phyloP scores from a whole-genome alignment of 2,113 vertebrate species.

The Solenodon paradoxus region DNA sequence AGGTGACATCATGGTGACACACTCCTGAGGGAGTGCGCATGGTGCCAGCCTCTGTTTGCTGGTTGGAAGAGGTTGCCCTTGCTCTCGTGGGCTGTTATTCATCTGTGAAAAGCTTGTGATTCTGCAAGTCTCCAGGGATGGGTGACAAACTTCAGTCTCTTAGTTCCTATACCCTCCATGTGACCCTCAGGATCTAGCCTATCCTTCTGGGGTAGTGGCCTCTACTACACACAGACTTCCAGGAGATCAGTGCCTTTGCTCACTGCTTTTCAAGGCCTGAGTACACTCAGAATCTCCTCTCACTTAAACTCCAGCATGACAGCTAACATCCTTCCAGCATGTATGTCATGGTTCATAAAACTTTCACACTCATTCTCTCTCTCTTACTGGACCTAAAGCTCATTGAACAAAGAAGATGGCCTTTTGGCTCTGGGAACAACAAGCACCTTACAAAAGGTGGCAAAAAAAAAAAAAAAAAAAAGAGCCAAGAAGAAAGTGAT shows the following conservation, averaged over 20 bases:
- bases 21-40: background rate
- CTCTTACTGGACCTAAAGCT: background rate
- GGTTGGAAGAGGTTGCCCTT: slow-evolving; percentile 10
- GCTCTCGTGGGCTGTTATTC: slow-evolving; percentile 19
- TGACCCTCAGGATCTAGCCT: background rate
- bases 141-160: background rate
- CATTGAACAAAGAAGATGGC: background rate
- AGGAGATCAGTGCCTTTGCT: background rate
- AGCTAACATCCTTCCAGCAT: background rate
- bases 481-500: too few relatives aligned
- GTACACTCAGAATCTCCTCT: background rate
- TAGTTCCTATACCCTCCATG: background rate
- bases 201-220: background rate
- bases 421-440: too few relatives aligned
- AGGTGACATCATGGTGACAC: slow-evolving; percentile 59
- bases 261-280: background rate
- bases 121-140: background rate
- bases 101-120: background rate
- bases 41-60: background rate
- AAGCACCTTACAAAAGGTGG: too few relatives aligned
- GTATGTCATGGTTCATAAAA: background rate
- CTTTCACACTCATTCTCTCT: too few relatives aligned
- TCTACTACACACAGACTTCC: background rate
- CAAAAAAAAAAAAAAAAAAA: too few relatives aligned
- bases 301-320: background rate